Conservation (phyloP, 1,140 invertebrate genomes). For the Metopolophium dirhodum region DNA sequence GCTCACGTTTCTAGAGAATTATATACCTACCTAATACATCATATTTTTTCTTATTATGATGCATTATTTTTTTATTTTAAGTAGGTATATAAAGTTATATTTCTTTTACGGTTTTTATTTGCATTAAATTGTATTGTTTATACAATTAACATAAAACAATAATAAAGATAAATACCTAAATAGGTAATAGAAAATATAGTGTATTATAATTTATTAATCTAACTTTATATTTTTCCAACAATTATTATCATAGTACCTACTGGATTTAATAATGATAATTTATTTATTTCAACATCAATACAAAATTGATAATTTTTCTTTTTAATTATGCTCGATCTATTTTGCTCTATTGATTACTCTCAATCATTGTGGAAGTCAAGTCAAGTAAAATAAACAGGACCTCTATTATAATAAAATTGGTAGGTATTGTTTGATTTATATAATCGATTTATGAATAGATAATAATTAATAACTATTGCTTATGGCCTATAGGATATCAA, state of each 20-base stretch:
- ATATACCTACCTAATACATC: background rate
- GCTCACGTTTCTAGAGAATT: background rate
- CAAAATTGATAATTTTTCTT: no score
- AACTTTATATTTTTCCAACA: background rate
- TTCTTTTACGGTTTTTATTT: background rate
- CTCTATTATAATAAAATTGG: no score
- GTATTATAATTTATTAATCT: background rate
- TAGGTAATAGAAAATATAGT: background rate
- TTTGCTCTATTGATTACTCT: no score
- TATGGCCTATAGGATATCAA: no score
- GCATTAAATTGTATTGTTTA: background rate
- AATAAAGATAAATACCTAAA: background rate
- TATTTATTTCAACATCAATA: no score
- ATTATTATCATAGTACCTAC: background rate
- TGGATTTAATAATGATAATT: background rate
- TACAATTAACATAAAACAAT: conserved; percentile 10
- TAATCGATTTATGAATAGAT: background rate
- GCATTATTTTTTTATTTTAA: background rate
- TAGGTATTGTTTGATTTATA: background rate
- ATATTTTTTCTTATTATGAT: background rate
- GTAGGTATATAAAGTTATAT: background rate
- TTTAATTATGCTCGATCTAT: no score
- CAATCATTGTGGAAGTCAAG: no score
- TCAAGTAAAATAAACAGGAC: background rate
- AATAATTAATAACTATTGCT: no score